Evolutionary conservation across 35 echinoderm and acorn worm species (phyloP).

Genomic region (Eucidaris tribuloides): DNA sequence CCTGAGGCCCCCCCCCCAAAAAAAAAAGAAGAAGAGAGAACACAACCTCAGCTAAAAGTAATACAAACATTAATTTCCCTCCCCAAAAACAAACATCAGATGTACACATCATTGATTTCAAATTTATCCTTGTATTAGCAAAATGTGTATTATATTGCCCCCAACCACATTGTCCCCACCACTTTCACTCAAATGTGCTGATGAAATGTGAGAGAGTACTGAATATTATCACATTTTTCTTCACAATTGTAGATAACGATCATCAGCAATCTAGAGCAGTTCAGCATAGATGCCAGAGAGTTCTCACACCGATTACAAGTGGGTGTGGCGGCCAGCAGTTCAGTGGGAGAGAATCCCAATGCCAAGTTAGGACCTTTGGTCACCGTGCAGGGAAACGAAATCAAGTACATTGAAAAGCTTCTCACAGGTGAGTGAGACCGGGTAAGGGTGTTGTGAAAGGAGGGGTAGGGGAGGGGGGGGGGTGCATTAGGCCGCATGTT

Average conservation of each 20-base stretch:
- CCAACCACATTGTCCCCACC: too few relatives aligned
- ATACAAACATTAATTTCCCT: too few relatives aligned
- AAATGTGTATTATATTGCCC: too few relatives aligned
- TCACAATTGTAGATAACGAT: constrained; percentile 60
- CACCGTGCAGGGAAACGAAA: constrained; percentile 93
- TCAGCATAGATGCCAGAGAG: constrained; percentile 74
- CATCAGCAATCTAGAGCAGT: constrained; percentile 78
- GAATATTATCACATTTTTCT: too few relatives aligned
- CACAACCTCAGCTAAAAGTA: too few relatives aligned
- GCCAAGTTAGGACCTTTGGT: constrained; percentile 59
- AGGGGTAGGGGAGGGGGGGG: background rate
- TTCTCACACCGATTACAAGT: constrained; percentile 82
- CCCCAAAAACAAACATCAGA: too few relatives aligned
- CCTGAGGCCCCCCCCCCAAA: too few relatives aligned
- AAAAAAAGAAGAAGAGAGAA: too few relatives aligned
- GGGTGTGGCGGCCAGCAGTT: constrained; percentile 79
- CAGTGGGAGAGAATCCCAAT: constrained; percentile 45
- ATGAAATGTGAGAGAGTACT: too few relatives aligned
- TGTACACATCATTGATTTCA: too few relatives aligned
- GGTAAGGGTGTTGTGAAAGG: background rate
- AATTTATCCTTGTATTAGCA: too few relatives aligned
- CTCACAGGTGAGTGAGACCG: constrained; percentile 75
- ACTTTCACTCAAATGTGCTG: too few relatives aligned
- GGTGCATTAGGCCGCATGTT: background rate
- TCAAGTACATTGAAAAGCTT: constrained; percentile 65